Percentiles rank a stretch among this genome's conserved stretches.
phyloP scores from a whole-genome alignment of 2,113 vertebrate species.

The Tetraodon nigroviridis region DNA sequence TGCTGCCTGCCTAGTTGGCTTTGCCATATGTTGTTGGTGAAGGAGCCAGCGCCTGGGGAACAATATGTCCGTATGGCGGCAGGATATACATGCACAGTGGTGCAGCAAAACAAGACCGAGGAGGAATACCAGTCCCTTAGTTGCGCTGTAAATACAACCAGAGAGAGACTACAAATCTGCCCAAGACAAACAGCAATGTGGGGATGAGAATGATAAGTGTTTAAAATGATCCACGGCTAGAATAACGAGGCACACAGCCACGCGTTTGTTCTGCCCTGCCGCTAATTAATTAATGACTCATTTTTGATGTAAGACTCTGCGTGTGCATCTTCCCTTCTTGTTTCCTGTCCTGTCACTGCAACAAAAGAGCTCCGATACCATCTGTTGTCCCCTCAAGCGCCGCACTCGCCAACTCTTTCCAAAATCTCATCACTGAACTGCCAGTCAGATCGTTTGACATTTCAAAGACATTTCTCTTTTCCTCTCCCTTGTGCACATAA shows the following conservation, averaged over 20 bases:
- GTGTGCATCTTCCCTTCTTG: slow-evolving; percentile 9
- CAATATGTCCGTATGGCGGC: slow-evolving; percentile 60
- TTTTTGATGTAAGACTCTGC: slow-evolving; percentile 17
- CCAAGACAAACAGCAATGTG: slow-evolving; percentile 28
- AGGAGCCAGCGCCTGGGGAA: slow-evolving; percentile 58
- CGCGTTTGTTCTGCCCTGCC: slow-evolving; percentile 17
- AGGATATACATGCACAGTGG: slow-evolving; percentile 53
- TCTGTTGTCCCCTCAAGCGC: slow-evolving; percentile 18
- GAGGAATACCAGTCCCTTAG: slow-evolving; percentile 19
- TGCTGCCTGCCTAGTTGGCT: slow-evolving; percentile 38
- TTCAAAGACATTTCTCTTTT: slow-evolving; percentile 35
- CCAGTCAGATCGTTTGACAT: slow-evolving; percentile 48
- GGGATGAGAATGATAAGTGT: slow-evolving; percentile 27
- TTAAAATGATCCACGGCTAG: slow-evolving; percentile 47
- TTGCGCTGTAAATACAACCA: slow-evolving; percentile 15
- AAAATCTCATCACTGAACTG: slow-evolving; percentile 35
- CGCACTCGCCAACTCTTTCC: slow-evolving; percentile 15
- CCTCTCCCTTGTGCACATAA: slow-evolving; percentile 25
- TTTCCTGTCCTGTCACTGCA: slow-evolving; percentile 32
- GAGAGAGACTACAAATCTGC: slow-evolving; percentile 12
- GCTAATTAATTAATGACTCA: slow-evolving; percentile 10
- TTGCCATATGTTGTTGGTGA: slow-evolving; percentile 63
- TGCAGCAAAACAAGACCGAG: slow-evolving; percentile 38
- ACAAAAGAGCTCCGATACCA: slow-evolving; percentile 47
- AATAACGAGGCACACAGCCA: slow-evolving; percentile 37